A percentile compares a stretch with the other conserved stretches of the same genome.
Conservation (phyloP, 2,113 vertebrate genomes). For the Psophia crepitans region DNA sequence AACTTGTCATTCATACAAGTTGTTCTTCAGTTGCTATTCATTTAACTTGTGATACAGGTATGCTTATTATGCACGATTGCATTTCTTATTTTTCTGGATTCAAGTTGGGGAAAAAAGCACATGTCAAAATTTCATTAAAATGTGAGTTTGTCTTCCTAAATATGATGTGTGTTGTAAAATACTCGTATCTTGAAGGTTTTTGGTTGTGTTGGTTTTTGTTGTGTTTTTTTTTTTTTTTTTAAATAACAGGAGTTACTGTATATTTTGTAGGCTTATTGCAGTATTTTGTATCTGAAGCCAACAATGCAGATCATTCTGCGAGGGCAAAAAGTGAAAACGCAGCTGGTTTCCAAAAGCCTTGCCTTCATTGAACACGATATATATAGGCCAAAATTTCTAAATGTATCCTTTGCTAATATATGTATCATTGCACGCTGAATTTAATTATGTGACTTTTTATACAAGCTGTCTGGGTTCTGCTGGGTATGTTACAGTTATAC, state of each 20-base stretch:
- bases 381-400: conserved; percentile 86
- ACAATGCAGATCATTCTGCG: conserved; percentile 92
- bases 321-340: conserved; percentile 91
- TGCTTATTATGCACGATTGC: not conserved
- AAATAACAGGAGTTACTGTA: not conserved
- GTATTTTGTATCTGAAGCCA: conserved; percentile 95
- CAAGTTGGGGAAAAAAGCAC: not conserved
- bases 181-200: not conserved
- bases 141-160: not conserved
- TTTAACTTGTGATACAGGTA: not conserved
- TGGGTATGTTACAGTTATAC: not conserved
- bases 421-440: not conserved
- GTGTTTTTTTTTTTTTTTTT: not conserved
- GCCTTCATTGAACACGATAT: conserved; percentile 82
- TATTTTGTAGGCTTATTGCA: conserved; percentile 88
- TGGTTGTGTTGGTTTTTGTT: too few species aligned
- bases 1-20: not conserved
- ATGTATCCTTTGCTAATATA: conserved; percentile 81
- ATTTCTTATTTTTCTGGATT: not conserved
- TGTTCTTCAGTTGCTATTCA: not conserved
- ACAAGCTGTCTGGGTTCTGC: not conserved
- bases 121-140: not conserved
- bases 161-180: not conserved
- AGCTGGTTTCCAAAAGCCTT: conserved; percentile 91
- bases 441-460: not conserved